Evolutionary conservation across 2,888 invertebrate species (phyloP), one percentile per base, ranked within the genome.

Genomic region (Electrophaes corylata): DNA sequence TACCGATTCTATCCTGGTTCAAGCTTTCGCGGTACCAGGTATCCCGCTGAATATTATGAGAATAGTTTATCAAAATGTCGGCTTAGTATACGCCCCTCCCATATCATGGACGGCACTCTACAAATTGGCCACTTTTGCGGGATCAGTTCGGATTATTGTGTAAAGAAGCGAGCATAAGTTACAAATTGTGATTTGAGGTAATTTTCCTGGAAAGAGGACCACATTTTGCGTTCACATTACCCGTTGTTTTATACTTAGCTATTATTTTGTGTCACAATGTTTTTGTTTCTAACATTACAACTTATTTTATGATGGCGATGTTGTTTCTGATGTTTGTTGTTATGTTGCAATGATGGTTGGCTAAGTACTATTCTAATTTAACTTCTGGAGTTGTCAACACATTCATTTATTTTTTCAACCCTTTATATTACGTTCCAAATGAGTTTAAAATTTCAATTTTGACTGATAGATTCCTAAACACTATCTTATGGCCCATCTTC

Each of bases 1-100:
- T 79, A 62, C 72, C 58, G 72, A 83, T 75, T 67, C 54, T 45
- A 39, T 48, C 31, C 39, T 39, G 40, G 45, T 29, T 54, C 54
- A 19, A 43, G 41, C 46, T 33, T 37, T 35, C 47, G 33, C 23
- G 47, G 37, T 8, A 40, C 45, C 71, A 70, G 73, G 72, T 72
- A 72, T 66, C 70, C 64, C 55, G 54, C 62, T 68, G 75, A 78
- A 81, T 79, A 81, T 86, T 83, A 84, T 77, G 80, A 75, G 71
- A 71, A 76, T 80, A 84, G 86, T 86, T 83, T 86, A 83, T 85
- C 84, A 85, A 86, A 84, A 78, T 72, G 81, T 76, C 82, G 74
- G 74, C 71, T 76, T 73, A 71, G 53, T 75, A 67, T 66, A 71
- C 73, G 75, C 73, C 69, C 71, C 73, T 72, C 72, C 62, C 72